These are phyloP conservation scores for Philypnodon macrostomus DNA, from an alignment of 2,797 vertebrate genomes.

Conservation along the genomic window DNA sequence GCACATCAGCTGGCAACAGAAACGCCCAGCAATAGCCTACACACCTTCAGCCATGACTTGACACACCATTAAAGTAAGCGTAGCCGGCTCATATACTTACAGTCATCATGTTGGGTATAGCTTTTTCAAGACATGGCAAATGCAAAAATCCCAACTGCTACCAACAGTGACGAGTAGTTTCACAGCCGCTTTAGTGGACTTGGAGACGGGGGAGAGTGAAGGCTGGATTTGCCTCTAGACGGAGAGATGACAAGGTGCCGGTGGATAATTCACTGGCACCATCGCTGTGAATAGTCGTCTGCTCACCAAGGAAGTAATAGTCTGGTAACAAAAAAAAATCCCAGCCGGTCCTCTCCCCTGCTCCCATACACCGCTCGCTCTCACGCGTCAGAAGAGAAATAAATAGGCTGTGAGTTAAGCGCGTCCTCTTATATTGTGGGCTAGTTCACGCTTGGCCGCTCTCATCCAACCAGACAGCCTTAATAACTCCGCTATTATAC, in stretches of 20 bases:
- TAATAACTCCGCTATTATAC: constrained; percentile 11
- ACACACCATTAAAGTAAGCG: constrained; percentile 38
- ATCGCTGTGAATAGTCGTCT: constrained; percentile 59
- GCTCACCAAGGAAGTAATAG: constrained; percentile 56
- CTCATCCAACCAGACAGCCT: constrained; percentile 19
- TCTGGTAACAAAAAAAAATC: constrained; percentile 67
- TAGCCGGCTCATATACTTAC: constrained; percentile 70
- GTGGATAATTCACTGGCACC: constrained; percentile 59
- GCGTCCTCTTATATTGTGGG: constrained; percentile 38
- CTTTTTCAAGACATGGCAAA: constrained; percentile 79
- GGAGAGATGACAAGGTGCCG: constrained; percentile 62
- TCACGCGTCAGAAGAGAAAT: constrained; percentile 60
- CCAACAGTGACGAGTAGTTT: constrained; percentile 44
- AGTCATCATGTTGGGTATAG: constrained; percentile 73
- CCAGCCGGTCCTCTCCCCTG: constrained; percentile 44
- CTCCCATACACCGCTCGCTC: constrained; percentile 35
- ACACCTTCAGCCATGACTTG: constrained; percentile 27
- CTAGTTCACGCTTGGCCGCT: constrained; percentile 30
- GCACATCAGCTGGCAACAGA: constrained; percentile 60
- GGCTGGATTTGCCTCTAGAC: constrained; percentile 31
- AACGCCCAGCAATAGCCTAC: constrained; percentile 59
- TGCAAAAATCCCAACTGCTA: constrained; percentile 54
- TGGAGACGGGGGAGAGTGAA: constrained; percentile 49
- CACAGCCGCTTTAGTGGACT: constrained; percentile 46
- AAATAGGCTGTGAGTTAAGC: constrained; percentile 47